Base-by-base conservation (phyloP, 2,113 vertebrate species). In the Anser brachyrhynchus region DNA sequence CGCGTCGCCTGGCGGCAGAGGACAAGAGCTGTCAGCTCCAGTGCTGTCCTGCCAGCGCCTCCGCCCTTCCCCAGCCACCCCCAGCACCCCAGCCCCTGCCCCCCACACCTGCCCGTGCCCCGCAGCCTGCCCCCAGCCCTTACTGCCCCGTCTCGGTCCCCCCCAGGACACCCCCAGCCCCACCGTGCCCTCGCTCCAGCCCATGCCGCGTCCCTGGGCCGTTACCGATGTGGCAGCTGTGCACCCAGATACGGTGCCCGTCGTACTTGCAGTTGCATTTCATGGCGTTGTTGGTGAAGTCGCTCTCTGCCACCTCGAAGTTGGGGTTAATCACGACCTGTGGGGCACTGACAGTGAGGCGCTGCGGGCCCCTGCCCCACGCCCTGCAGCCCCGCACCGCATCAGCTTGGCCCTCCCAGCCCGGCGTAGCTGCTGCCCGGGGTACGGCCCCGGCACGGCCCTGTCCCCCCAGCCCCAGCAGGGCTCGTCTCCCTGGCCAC, bases 211-310 rank as follows among this genome's bases (percentile, higher is more conserved):
- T 20, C 64, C n/a, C 0, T 1, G 3, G 29, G 22, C 31, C 3
- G 21, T 96, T 96, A 99, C 99, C 99, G 0, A 98, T 98, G 90
- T 99, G 99, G 91, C 99, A 99, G 98, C 98, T 99, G 93, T 99
- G 99, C 93, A 99, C 97, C 99, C 99, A 99, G 97, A 99, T 98
- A 65, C 99, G 98, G 58, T 99, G 98, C 9, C 99, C 99, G 0
- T 99, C 99, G 1, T 99, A 99, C 96, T 99, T 99, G 98, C 99
- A 99, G 98, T 99, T 99, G 91, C 99, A 99, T 82, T 98, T 99
- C 99, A 99, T 99, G 91, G 98, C 99, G 0, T 99, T 99, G 97
- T 99, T 99, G 97, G 98, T 99, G 97, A 99, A 99, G 96, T 99
- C 99, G 4, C 99, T 99, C 96, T 99, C 99, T 2, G 99, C 98